A percentile compares a stretch with the other conserved stretches of the same genome.
These are phyloP conservation scores for Seriola quinqueradiata DNA, from an alignment of 2,113 vertebrate species.

Conservation along the genomic window DNA sequence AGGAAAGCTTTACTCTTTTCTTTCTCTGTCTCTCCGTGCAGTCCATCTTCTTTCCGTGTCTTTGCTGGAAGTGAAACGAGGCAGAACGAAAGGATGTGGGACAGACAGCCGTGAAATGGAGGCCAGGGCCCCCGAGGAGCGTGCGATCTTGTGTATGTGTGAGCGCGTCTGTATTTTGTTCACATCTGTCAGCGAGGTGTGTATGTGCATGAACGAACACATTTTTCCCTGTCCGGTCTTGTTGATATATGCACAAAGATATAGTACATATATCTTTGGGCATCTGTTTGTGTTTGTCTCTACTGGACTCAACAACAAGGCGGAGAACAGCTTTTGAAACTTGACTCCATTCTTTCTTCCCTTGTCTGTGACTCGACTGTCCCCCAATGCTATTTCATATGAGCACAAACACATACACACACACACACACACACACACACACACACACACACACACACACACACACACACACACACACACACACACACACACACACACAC, in stretches of 20 bases:
- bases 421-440: constrained; percentile 29
- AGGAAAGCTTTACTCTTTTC: constrained; percentile 36
- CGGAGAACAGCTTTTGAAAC: constrained; percentile 67
- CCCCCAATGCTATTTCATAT: constrained; percentile 39
- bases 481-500: constrained; percentile 32
- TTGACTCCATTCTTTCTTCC: constrained; percentile 70
- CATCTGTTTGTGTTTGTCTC: constrained; percentile 46
- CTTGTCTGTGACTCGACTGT: constrained; percentile 24
- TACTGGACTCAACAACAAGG: constrained; percentile 41
- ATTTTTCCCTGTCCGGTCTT: constrained; percentile 38
- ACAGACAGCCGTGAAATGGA: constrained; percentile 84
- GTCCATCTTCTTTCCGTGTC: constrained; percentile 67
- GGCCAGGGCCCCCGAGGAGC: constrained; percentile 74
- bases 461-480: constrained; percentile 30
- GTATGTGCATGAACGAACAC: constrained; percentile 15
- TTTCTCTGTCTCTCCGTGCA: constrained; percentile 24
- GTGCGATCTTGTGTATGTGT: constrained; percentile 2
- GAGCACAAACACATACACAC: constrained; percentile 30
- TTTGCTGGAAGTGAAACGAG: constrained; percentile 80
- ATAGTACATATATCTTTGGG: constrained; percentile 20
- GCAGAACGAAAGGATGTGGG: constrained; percentile 83
- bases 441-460: constrained; percentile 31
- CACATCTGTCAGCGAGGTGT: constrained; percentile 27
- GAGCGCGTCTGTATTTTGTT: constrained; percentile 27
- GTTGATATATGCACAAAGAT: constrained; percentile 20